Conservation (phyloP, 1,140 invertebrate genomes). For the Hydropsyche tenuis region DNA sequence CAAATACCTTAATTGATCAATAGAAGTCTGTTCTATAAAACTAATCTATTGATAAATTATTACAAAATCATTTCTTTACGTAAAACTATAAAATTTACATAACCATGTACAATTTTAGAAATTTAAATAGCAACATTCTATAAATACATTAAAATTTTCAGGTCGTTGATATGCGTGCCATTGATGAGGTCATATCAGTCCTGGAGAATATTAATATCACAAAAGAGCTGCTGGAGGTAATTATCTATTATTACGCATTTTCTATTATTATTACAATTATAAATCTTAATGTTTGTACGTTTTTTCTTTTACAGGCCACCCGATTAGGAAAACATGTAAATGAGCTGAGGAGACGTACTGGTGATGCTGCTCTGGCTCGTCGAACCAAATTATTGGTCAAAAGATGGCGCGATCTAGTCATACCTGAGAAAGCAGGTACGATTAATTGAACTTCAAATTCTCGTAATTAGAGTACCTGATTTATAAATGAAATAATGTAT, state of each 20-base stretch:
- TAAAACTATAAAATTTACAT: too few species aligned
- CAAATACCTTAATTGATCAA: too few species aligned
- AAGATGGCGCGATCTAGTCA: conserved; percentile 85
- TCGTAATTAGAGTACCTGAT: too few species aligned
- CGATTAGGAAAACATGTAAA: conserved; percentile 94
- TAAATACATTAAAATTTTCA: too few species aligned
- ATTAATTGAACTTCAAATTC: too few species aligned
- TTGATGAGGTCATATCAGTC: conserved; percentile 89
- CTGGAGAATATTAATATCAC: conserved; percentile 93
- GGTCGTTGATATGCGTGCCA: conserved; percentile 93
- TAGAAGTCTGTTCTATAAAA: too few species aligned
- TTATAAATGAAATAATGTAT: too few species aligned
- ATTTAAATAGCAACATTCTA: too few species aligned
- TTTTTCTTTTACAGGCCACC: conserved; percentile 66
- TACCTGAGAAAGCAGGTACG: conserved; percentile 62
- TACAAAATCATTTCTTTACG: too few species aligned
- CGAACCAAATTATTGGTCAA: conserved; percentile 90
- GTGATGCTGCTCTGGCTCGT: conserved; percentile 79
- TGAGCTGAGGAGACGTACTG: conserved; percentile 85
- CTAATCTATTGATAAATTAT: too few species aligned
- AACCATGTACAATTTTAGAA: too few species aligned
- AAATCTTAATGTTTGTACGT: too few species aligned
- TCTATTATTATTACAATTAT: not conserved
- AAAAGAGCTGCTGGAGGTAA: conserved; percentile 93
- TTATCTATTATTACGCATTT: conserved; percentile 37